A percentile compares a stretch with the other conserved stretches of the same genome.
Conservation (phyloP, 2,797 vertebrate genomes). For the Graptemys geographica region DNA sequence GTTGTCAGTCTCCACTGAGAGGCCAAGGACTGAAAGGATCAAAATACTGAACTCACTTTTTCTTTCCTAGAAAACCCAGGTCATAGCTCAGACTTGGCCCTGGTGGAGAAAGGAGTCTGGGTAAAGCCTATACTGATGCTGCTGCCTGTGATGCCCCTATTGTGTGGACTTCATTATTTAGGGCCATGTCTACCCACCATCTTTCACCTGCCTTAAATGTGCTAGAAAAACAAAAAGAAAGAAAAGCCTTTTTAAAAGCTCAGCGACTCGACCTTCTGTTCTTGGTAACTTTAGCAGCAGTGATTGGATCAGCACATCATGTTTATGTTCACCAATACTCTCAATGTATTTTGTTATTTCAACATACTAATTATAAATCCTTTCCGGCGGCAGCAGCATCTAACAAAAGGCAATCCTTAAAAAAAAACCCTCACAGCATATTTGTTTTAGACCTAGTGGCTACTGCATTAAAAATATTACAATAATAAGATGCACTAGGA, state of each 20-base stretch:
- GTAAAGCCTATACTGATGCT: conserved; percentile 21
- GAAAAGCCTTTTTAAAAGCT: conserved; percentile 15
- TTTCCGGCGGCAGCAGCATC: background rate
- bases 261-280: conserved; percentile 1
- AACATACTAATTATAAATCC: conserved; percentile 37
- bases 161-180: conserved; percentile 32
- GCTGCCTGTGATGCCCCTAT: background rate
- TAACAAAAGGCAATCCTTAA: conserved; percentile 16
- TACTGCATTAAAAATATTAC: background rate
- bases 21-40: conserved; percentile 10
- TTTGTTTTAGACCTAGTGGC: conserved; percentile 8
- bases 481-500: background rate
- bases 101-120: background rate
- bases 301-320: background rate
- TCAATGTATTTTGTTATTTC: conserved; percentile 11
- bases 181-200: background rate
- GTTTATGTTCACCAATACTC: background rate
- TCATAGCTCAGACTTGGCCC: background rate
- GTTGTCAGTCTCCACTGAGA: conserved; percentile 33
- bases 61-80: conserved; percentile 4
- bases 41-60: conserved; percentile 18
- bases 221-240: background rate
- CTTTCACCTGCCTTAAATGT: conserved; percentile 26
- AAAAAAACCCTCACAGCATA: background rate
- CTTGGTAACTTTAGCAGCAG: background rate